These are phyloP conservation scores for Melopsittacus undulatus DNA, from an alignment of 2,797 vertebrate species.

Conservation along the genomic window DNA sequence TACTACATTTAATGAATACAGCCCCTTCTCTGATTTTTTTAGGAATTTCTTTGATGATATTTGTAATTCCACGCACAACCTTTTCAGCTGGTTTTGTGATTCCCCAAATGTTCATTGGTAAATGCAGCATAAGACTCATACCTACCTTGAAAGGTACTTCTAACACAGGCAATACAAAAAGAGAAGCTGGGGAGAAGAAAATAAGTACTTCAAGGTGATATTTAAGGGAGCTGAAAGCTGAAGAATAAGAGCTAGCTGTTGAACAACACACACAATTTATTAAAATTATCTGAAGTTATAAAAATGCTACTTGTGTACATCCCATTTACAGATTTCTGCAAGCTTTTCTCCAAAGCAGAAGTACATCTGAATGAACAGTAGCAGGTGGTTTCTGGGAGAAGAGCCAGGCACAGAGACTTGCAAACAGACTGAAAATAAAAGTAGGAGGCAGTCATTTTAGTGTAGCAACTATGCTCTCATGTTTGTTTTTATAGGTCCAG, in stretches of 20 bases:
- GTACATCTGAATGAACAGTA: neutral
- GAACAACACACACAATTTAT: neutral
- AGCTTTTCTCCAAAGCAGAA: neutral
- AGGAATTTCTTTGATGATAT: neutral
- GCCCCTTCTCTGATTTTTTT: neutral
- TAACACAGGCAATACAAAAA: neutral
- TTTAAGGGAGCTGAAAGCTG: neutral
- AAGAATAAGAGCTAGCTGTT: neutral
- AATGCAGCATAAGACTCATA: neutral
- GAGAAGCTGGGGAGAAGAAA: neutral
- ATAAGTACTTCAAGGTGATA: neutral
- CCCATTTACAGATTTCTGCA: neutral
- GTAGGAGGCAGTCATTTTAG: neutral
- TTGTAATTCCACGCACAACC: neutral
- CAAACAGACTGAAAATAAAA: neutral
- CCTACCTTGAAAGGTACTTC: neutral
- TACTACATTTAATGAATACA: neutral
- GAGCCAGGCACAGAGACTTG: neutral
- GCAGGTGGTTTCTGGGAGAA: neutral
- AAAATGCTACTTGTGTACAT: neutral
- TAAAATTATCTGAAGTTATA: neutral
- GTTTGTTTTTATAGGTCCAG: conserved; percentile 37
- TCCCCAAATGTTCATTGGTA: neutral
- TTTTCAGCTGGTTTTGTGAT: neutral
- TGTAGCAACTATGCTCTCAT: neutral